A percentile compares a stretch with the other conserved stretches of the same genome.
These are phyloP conservation scores for Trichogramma dendrolimi DNA, from an alignment of 2,888 invertebrate genomes.

Conservation along the genomic window DNA sequence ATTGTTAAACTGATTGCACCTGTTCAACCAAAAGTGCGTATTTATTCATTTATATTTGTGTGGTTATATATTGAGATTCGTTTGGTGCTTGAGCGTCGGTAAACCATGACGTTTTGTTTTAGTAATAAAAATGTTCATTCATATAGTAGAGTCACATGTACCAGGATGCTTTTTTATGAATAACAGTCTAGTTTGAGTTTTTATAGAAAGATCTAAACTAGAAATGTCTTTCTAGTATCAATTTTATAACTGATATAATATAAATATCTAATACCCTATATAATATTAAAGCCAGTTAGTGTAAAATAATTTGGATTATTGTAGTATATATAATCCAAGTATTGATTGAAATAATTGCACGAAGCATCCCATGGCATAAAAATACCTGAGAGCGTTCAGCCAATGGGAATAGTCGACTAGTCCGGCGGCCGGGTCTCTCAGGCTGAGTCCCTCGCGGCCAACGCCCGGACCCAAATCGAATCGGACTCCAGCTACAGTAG, in stretches of 20 bases:
- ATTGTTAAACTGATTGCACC: constrained; percentile 26
- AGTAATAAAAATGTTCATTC: not conserved
- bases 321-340: too few relatives aligned
- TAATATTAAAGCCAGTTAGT: constrained; percentile 27
- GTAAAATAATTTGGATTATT: constrained; percentile 10
- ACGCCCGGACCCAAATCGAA: constrained; percentile 54
- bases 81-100: constrained; percentile 19
- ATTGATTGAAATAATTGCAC: too few relatives aligned
- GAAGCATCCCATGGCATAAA: constrained; percentile 35
- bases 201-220: constrained; percentile 11
- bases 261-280: constrained; percentile 9
- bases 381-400: constrained; percentile 57
- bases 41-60: constrained; percentile 23
- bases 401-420: constrained; percentile 60
- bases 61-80: constrained; percentile 23
- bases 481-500: constrained; percentile 51
- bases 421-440: constrained; percentile 57
- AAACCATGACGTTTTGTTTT: constrained; percentile 9
- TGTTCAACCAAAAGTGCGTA: constrained; percentile 27
- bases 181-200: constrained; percentile 11
- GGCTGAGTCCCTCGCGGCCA: constrained; percentile 56
- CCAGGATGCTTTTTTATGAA: constrained; percentile 7
- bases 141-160: constrained; percentile 3
- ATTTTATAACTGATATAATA: not conserved
- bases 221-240: not conserved